A percentile compares a stretch with the other conserved stretches of the same genome.
phyloP scores from a whole-genome alignment of 2,113 vertebrate genomes.

The Rafetus swinhoei region DNA sequence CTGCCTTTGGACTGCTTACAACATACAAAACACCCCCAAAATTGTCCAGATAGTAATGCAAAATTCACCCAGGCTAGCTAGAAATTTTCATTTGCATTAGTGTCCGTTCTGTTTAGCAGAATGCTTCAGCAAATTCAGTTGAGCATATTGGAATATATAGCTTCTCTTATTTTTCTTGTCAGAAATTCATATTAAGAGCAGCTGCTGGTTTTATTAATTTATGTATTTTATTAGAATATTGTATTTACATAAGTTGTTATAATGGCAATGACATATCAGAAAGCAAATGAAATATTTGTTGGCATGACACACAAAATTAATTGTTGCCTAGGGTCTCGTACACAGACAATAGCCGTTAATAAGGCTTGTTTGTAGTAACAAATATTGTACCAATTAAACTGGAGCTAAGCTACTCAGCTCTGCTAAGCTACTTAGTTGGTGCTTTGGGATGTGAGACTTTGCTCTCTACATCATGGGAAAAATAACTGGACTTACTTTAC shows the following conservation, averaged over 20 bases:
- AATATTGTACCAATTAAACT: slow-evolving; percentile 58
- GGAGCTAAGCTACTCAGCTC: background rate
- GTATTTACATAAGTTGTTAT: slow-evolving; percentile 55
- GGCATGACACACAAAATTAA: slow-evolving; percentile 64
- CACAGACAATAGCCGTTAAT: slow-evolving; percentile 61
- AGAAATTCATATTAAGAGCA: slow-evolving; percentile 33
- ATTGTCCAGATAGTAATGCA: accelerated
- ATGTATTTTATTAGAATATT: slow-evolving; percentile 32
- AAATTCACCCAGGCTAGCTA: background rate
- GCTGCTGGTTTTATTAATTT: slow-evolving; percentile 2
- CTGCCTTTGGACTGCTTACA: background rate
- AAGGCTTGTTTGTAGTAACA: slow-evolving; percentile 63
- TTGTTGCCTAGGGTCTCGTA: slow-evolving; percentile 69
- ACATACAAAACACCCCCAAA: background rate
- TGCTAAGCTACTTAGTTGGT: slow-evolving; percentile 46
- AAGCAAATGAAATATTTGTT: slow-evolving; percentile 63
- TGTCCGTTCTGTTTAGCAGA: background rate
- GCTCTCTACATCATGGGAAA: background rate
- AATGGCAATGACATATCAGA: slow-evolving; percentile 58
- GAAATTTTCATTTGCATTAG: background rate
- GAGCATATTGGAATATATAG: background rate
- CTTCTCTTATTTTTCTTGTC: background rate
- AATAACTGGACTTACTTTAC: background rate
- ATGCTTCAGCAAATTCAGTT: background rate
- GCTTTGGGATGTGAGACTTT: slow-evolving; percentile 43